phyloP scores from a whole-genome alignment of 2,113 vertebrate genomes.

The Fulmarus glacialis region DNA sequence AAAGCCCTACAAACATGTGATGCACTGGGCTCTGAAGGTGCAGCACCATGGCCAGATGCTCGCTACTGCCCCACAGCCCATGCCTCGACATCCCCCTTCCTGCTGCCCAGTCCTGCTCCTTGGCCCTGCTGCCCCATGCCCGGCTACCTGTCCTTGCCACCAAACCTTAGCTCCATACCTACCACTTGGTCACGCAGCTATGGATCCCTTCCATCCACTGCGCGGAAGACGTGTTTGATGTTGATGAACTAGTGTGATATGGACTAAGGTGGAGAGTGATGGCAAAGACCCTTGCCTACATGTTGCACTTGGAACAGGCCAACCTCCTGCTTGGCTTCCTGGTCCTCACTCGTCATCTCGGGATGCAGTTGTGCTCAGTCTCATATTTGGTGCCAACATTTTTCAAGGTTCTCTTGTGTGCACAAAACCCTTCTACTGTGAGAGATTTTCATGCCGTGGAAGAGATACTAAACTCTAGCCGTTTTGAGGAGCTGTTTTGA shows the following conservation, averaged over 20 bases:
- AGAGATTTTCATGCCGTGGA: background rate
- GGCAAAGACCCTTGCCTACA: background rate
- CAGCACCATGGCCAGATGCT: background rate
- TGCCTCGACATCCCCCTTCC: background rate
- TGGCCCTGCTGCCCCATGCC: background rate
- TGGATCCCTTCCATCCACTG: background rate
- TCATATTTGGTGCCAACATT: background rate
- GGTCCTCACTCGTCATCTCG: rapidly evolving
- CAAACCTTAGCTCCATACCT: background rate
- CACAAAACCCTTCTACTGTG: background rate
- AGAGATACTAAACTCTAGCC: background rate
- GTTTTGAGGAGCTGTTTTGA: background rate
- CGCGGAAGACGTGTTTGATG: background rate
- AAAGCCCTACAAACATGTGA: background rate
- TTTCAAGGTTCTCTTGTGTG: background rate
- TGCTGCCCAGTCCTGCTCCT: background rate
- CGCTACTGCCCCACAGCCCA: rapidly evolving
- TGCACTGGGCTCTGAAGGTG: rapidly evolving
- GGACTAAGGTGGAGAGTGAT: background rate
- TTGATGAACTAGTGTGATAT: background rate
- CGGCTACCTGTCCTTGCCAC: background rate
- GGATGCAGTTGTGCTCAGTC: background rate
- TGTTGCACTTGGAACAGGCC: background rate
- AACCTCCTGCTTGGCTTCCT: background rate
- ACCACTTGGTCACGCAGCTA: background rate